Evolutionary conservation across 1,140 invertebrate genomes (phyloP).

Genomic region (Portunus trituberculatus): DNA sequence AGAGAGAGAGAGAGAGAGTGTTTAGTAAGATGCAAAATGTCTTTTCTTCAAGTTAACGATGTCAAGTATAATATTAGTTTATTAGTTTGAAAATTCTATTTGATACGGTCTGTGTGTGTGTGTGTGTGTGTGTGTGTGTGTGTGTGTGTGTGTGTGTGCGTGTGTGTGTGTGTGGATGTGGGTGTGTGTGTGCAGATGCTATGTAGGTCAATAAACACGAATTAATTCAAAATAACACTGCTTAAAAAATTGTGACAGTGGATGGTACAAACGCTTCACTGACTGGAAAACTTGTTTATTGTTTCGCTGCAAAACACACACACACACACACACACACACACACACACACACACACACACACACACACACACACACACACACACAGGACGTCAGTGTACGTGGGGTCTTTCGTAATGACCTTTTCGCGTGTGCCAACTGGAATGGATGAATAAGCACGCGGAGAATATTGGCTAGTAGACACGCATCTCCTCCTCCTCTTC

Average conservation of each 20-base stretch:
- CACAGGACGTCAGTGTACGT: neutral
- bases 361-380: slow-evolving; percentile 46
- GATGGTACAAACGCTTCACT: too few species aligned
- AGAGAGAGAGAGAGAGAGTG: slow-evolving; percentile 35
- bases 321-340: slow-evolving; percentile 23
- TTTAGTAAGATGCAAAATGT: too few species aligned
- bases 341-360: slow-evolving; percentile 48
- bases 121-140: slow-evolving; percentile 7
- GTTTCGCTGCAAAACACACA: neutral
- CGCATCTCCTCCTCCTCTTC: neutral
- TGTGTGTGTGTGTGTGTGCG: too few species aligned
- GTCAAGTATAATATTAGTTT: too few species aligned
- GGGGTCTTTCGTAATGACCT: neutral
- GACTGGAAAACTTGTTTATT: neutral
- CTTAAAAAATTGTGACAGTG: neutral
- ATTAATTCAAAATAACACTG: neutral
- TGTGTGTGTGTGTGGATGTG: too few species aligned
- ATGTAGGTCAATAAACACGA: neutral
- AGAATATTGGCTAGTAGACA: neutral
- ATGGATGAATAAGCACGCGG: neutral
- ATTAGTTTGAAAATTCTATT: too few species aligned
- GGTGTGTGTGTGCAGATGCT: too few species aligned
- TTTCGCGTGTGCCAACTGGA: slow-evolving; percentile 18
- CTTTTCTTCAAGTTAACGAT: too few species aligned
- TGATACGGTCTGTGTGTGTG: neutral